Evolutionary conservation across 2,888 invertebrate genomes (phyloP).

Genomic region (Chrysomela aeneicollis): DNA sequence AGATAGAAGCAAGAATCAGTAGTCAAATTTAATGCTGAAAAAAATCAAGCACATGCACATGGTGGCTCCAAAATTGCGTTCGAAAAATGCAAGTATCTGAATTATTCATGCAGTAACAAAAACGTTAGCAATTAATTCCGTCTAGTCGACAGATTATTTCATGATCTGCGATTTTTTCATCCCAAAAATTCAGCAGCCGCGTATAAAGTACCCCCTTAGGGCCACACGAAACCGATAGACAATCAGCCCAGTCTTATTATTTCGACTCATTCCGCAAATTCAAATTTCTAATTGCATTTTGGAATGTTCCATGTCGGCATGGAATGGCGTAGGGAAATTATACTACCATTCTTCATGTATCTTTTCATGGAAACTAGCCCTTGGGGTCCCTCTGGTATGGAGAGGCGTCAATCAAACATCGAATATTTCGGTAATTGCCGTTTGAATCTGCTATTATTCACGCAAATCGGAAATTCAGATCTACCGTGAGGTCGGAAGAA

Average conservation of each 20-base stretch:
- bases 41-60: too few species aligned
- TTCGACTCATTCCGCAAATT: background rate
- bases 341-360: background rate
- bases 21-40: too few species aligned
- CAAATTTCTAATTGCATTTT: constrained; percentile 23
- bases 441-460: constrained; percentile 30
- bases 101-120: background rate
- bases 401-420: constrained; percentile 31
- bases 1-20: too few species aligned
- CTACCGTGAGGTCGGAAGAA: background rate
- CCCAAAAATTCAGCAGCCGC: background rate
- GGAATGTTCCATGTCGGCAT: constrained; percentile 30
- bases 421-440: constrained; percentile 34
- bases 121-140: background rate
- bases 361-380: background rate
- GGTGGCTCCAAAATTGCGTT: too few species aligned
- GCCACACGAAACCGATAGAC: background rate
- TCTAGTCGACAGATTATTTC: background rate
- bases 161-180: background rate
- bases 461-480: constrained; percentile 32
- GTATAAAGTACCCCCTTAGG: background rate
- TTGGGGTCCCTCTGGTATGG: constrained; percentile 2
- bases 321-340: background rate
- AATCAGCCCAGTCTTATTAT: background rate
- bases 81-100: background rate